Conservation (phyloP, 2,113 vertebrate genomes). For the Ctenodactylus gundi region DNA sequence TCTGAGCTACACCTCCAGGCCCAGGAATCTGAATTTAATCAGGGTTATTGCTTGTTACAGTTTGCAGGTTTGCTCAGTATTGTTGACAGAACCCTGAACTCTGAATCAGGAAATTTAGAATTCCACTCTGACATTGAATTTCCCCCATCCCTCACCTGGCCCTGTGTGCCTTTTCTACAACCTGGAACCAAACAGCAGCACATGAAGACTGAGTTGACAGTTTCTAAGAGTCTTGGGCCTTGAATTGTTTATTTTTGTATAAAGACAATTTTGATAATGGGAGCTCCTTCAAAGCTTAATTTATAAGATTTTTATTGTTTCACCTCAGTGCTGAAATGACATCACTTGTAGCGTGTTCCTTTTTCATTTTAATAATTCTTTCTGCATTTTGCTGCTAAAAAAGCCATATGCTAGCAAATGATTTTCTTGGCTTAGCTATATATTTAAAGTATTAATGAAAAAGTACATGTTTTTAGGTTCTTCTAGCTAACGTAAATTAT, state of each 20-base stretch:
- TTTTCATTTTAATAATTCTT: conserved; percentile 38
- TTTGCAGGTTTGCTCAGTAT: not conserved
- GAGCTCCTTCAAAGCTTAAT: conserved; percentile 2
- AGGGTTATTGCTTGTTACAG: not conserved
- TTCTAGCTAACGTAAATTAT: not conserved
- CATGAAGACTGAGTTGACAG: not conserved
- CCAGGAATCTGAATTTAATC: not conserved
- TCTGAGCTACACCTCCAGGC: too few relatives aligned
- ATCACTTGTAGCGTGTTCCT: not conserved
- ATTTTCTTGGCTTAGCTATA: not conserved
- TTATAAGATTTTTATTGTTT: not conserved
- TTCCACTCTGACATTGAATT: not conserved
- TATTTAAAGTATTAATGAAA: conserved; percentile 44
- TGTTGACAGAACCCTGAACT: not conserved
- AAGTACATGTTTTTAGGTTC: conserved; percentile 10
- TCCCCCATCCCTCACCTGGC: too few relatives aligned
- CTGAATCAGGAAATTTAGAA: not conserved
- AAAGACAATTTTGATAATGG: not conserved
- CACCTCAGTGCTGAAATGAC: not conserved
- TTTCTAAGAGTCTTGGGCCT: not conserved
- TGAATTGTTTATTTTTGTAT: not conserved
- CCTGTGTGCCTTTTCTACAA: not conserved
- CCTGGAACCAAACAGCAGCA: not conserved
- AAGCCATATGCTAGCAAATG: not conserved
- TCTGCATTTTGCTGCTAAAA: conserved; percentile 39